Conservation (phyloP, 2,113 vertebrate genomes). For the Coptodon bakossiorum region DNA sequence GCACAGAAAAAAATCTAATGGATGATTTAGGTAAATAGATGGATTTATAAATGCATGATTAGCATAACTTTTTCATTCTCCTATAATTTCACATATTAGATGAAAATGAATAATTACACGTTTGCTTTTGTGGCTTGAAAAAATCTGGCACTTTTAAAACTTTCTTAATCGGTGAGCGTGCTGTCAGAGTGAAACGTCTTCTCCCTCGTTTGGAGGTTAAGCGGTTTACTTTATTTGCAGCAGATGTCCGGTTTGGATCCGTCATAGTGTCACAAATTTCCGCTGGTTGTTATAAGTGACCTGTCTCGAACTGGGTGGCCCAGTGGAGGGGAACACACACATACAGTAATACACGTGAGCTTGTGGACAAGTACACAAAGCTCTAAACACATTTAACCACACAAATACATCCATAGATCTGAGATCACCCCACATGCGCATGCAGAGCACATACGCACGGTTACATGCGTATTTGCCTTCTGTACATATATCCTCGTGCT, state of each 20-base stretch:
- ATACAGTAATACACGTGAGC: not conserved
- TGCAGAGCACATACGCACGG: not conserved
- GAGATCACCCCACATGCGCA: fast-evolving
- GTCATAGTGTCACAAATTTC: not conserved
- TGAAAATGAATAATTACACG: not conserved
- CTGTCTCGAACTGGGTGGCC: conserved; percentile 42
- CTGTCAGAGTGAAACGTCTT: not conserved
- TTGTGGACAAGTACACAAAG: not conserved
- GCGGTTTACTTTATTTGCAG: not conserved
- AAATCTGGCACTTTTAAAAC: not conserved
- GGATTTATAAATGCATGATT: not conserved
- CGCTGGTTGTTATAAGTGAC: not conserved
- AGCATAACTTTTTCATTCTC: not conserved
- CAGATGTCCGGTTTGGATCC: conserved; percentile 10
- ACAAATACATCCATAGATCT: not conserved
- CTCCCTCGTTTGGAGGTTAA: not conserved
- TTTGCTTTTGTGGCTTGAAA: not conserved
- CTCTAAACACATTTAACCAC: not conserved
- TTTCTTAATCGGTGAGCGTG: not conserved
- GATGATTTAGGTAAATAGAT: not conserved
- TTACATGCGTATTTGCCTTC: not conserved
- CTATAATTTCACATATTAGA: not conserved
- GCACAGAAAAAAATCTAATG: not conserved
- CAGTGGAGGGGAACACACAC: not conserved
- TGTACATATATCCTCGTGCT: not conserved